Conservation (phyloP, 1,140 invertebrate species). For the Babylonia areolata region DNA sequence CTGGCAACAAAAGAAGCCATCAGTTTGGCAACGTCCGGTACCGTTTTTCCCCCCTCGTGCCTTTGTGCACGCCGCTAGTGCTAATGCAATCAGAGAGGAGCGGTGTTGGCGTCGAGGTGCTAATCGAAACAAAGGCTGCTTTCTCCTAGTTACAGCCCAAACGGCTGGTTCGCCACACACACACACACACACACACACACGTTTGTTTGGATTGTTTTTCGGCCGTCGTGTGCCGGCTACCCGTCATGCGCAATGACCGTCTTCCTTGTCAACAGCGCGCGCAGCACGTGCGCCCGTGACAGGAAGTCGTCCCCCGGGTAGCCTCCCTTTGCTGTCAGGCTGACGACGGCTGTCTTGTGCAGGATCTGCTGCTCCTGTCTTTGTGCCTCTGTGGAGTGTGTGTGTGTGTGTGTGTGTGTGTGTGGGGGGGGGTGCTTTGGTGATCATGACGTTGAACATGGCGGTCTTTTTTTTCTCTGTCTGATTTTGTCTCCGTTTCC, state of each 20-base stretch:
- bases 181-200: no score
- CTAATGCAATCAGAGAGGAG: slow-evolving; percentile 28
- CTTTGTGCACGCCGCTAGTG: slow-evolving; percentile 15
- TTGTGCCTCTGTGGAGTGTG: no score
- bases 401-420: background rate
- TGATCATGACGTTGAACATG: background rate
- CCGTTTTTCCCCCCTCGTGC: background rate
- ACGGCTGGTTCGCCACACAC: background rate
- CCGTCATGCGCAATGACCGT: background rate
- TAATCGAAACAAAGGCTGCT: slow-evolving; percentile 16
- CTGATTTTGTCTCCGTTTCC: no score
- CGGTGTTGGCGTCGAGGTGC: background rate
- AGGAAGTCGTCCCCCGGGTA: background rate
- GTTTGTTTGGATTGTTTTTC: slow-evolving; percentile 19
- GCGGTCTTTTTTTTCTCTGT: no score
- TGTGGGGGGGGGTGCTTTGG: background rate
- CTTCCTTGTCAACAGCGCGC: background rate
- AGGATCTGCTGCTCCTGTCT: background rate
- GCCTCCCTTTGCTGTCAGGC: background rate
- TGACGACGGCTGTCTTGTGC: background rate
- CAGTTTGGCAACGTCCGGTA: slow-evolving; percentile 18
- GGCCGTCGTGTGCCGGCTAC: slow-evolving; percentile 19
- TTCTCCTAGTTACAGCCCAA: background rate
- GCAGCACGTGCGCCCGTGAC: background rate
- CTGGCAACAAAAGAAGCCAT: slow-evolving; percentile 29